Evolutionary conservation across 2,113 vertebrate species (phyloP).

Genomic region (Otis tarda): DNA sequence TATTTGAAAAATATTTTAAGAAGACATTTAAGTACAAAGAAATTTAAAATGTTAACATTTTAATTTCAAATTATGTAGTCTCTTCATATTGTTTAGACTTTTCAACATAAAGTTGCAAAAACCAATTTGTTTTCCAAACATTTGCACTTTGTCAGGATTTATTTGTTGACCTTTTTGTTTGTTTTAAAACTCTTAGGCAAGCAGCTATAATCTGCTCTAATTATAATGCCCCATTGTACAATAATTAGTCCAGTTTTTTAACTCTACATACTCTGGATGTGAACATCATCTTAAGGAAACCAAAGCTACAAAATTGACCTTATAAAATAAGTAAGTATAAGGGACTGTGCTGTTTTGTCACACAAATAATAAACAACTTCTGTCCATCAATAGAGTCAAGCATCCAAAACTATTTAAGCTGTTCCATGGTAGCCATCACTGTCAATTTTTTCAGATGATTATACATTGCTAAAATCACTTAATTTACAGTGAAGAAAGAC

Average conservation of each 20-base stretch:
- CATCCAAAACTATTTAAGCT: background rate
- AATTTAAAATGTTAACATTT: background rate
- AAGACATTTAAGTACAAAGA: background rate
- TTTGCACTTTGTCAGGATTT: background rate
- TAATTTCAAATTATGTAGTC: background rate
- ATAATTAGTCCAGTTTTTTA: background rate
- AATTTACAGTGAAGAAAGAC: slow-evolving; percentile 12
- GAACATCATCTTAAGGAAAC: background rate
- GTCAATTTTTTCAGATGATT: background rate
- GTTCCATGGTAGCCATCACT: background rate
- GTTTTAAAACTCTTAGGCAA: slow-evolving; percentile 11
- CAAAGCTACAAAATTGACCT: background rate
- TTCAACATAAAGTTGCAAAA: background rate
- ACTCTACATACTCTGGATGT: background rate
- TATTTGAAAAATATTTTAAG: background rate
- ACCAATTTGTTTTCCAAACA: background rate
- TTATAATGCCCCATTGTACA: background rate
- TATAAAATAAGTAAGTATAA: background rate
- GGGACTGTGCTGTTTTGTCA: background rate
- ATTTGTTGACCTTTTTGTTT: background rate
- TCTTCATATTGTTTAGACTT: background rate
- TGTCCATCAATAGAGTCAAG: background rate
- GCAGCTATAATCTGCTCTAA: background rate
- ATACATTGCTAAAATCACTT: background rate
- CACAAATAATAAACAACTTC: background rate